A percentile compares a stretch with the other conserved stretches of the same genome.
Evolutionary conservation across 2,113 vertebrate species (phyloP).

Genomic region (Neomonachus schauinslandi): DNA sequence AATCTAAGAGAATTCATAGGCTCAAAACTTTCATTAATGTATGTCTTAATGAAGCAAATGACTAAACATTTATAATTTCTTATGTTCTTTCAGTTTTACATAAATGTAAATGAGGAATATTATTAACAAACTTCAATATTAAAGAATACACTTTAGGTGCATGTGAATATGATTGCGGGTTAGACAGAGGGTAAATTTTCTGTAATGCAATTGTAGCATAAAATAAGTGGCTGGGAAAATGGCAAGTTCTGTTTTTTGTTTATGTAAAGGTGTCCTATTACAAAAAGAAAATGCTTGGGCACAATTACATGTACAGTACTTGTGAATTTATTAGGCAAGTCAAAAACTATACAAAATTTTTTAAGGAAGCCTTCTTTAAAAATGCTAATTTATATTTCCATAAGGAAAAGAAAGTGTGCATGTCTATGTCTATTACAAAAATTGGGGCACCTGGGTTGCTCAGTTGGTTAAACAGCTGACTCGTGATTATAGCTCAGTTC

Average conservation of each 20-base stretch:
- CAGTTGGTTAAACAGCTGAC: not conserved
- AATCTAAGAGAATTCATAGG: conserved; percentile 41
- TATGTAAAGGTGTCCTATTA: conserved; percentile 70
- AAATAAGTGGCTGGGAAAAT: conserved; percentile 71
- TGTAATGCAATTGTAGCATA: conserved; percentile 72
- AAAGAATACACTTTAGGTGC: conserved; percentile 70
- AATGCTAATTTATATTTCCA: conserved; percentile 72
- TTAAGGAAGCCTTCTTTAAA: conserved; percentile 61
- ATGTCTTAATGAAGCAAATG: conserved; percentile 70
- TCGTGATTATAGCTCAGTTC: not conserved
- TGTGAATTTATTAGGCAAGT: conserved; percentile 73
- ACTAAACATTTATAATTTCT: conserved; percentile 61
- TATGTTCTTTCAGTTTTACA: conserved; percentile 57
- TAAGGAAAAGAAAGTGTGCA: conserved; percentile 49
- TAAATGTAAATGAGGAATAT: conserved; percentile 69
- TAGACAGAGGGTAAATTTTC: conserved; percentile 70
- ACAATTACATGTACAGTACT: conserved; percentile 69
- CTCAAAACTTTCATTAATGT: conserved; percentile 50
- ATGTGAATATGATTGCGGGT: conserved; percentile 74
- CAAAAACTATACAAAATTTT: conserved; percentile 68
- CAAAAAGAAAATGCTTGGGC: conserved; percentile 70
- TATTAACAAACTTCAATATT: conserved; percentile 73
- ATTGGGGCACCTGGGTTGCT: not conserved
- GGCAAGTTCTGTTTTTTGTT: conserved; percentile 70
- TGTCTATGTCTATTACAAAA: conserved; percentile 62